Evolutionary conservation across 2,888 invertebrate species (phyloP).

Genomic region (Clanis bilineata): DNA sequence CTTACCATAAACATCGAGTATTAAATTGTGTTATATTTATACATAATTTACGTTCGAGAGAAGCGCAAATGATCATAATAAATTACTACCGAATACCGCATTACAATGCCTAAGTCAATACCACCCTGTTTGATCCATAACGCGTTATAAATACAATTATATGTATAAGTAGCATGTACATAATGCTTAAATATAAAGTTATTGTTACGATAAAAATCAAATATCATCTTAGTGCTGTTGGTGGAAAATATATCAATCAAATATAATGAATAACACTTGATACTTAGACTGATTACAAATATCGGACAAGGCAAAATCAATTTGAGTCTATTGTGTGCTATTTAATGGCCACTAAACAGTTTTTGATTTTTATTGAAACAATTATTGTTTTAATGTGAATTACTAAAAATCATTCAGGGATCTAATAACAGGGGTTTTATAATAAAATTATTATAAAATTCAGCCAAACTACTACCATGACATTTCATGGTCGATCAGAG

Average conservation of each 20-base stretch:
- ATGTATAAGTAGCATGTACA: constrained; percentile 31
- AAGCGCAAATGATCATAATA: constrained; percentile 41
- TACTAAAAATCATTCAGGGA: constrained; percentile 9
- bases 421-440: constrained; percentile 16
- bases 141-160: constrained; percentile 59
- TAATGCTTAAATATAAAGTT: constrained; percentile 28
- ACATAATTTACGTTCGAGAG: constrained; percentile 18
- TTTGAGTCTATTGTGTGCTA: too few species aligned
- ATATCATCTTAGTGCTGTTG: neutral
- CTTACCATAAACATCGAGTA: neutral
- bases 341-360: too few species aligned
- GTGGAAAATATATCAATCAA: neutral
- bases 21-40: constrained; percentile 13
- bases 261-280: too few species aligned
- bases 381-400: neutral
- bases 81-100: constrained; percentile 41
- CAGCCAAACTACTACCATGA: neutral
- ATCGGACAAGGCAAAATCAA: too few species aligned
- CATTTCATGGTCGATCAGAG: neutral
- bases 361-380: neutral
- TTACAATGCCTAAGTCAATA: constrained; percentile 69
- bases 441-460: neutral
- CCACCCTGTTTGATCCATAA: constrained; percentile 80
- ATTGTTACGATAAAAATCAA: constrained; percentile 11
- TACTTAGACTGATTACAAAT: too few species aligned